Evolutionary conservation across 2,113 vertebrate species (phyloP), one percentile per base, ranked within the genome.

Genomic region (Xenopus laevis): DNA sequence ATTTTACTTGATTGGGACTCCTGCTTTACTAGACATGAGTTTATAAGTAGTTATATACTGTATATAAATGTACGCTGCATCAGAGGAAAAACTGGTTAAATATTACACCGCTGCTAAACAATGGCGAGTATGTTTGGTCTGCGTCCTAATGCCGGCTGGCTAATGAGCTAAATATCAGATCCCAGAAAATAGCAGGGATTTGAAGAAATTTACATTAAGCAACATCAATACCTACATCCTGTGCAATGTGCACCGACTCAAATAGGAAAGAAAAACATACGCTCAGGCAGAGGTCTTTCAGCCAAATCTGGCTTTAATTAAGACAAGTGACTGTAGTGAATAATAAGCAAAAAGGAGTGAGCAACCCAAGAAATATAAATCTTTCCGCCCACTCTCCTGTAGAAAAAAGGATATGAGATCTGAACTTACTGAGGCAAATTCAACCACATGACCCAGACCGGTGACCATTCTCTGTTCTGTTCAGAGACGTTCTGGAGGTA

Each of bases 371-470:
- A 82, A 79, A 79, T 16, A 72, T 40, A 79, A 71, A 63, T 46
- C 70, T 79, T 82, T 78, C 80, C 70, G 79, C 76, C 77, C 71
- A 81, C 18, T 57, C 64, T 50, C 50, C 75, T 46, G 62, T n/a
- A 77, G 64, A 30, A 65, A 78, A 20, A 71, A 59, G 63, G 30
- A 1, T 0, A 1, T 33, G 17, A 46, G 17, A 60, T 63, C 59
- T 16, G 13, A 18, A 85, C 92, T 89, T 75, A 99, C 97, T 91
- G 90, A 71, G 97, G 97, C 79, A 99, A 86, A 82, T 95, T 93
- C 77, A 99, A 90, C 97, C 97, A 99, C 82, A 94, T 98, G 50
- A 97, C 89, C 97, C 97, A 99, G 80, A 93, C 87, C 0, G 97
- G 96, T 12, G 93, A 93, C 91, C 97, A 95, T 79, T 98, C 94